A percentile compares a stretch with the other conserved stretches of the same genome.
Evolutionary conservation across 2,888 invertebrate species (phyloP).

Genomic region (Melanchra persicariae): DNA sequence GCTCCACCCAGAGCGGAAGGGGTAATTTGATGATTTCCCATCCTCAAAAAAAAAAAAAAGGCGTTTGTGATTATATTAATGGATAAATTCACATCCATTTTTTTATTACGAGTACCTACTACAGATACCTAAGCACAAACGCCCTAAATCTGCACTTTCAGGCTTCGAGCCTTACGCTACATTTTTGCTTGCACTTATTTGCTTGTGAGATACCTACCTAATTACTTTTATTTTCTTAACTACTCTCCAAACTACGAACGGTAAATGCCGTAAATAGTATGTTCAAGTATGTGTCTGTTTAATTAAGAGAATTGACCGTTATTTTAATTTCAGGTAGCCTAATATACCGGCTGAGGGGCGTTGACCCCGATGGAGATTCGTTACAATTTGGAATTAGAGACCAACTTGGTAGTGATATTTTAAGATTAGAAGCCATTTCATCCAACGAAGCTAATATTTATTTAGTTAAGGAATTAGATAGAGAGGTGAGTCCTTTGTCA

Average conservation of each 20-base stretch:
- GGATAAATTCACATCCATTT: too few species aligned
- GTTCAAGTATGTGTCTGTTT: slow-evolving; percentile 43
- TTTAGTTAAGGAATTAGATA: slow-evolving; percentile 96
- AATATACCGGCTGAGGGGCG: slow-evolving; percentile 95
- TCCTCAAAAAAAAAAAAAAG: too few species aligned
- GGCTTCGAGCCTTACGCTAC: neutral
- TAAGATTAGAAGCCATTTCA: slow-evolving; percentile 95
- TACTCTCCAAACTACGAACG: slow-evolving; percentile 48
- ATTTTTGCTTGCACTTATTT: neutral
- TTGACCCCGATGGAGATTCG: slow-evolving; percentile 96
- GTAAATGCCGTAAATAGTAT: slow-evolving; percentile 49
- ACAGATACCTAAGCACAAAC: neutral
- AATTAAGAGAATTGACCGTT: slow-evolving; percentile 61
- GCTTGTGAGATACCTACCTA: slow-evolving; percentile 4
- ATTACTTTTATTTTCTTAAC: slow-evolving; percentile 59
- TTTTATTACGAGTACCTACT: too few species aligned
- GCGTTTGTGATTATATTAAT: too few species aligned
- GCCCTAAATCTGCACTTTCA: neutral
- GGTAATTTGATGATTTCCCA: too few species aligned
- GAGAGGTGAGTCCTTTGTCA: slow-evolving; percentile 92
- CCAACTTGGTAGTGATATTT: slow-evolving; percentile 95
- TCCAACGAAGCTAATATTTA: slow-evolving; percentile 96
- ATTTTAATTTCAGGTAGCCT: slow-evolving; percentile 92
- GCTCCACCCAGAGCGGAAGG: too few species aligned
- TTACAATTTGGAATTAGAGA: slow-evolving; percentile 95